Base-by-base conservation (phyloP, 37 sponge, comb jelly and placozoan species). In the Aplysina aerophoba region DNA sequence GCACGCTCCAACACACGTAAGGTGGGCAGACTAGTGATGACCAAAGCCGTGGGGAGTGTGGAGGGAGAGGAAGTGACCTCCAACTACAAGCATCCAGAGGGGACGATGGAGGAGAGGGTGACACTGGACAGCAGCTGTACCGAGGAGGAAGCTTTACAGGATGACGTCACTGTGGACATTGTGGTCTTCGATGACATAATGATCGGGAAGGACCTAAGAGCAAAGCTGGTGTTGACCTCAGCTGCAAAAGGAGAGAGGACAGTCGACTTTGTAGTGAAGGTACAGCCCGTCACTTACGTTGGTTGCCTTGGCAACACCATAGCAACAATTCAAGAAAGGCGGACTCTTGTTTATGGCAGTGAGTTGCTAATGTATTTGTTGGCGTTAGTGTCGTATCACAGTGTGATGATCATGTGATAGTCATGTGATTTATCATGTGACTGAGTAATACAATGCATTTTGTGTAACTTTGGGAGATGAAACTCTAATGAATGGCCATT, bases 1-100 rank as follows among this genome's bases (percentile, higher is more conserved):
- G 21, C 55, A 20, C 15, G 53, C 17, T 59, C 34, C 33, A 59
- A 57, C 17, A 59, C 59, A 15, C 27, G 25, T 0, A 38, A 44
- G 15, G 66, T 87, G 13, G 91, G 91, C 2, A 91, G 84, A 61
- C 5, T 60, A 28, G 87, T 91, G 36, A 73, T 79, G 63, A 91
- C 91, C 40, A 91, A 91, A 71, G 84, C 84, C 1, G 80, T 91
- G n/a, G 87, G 87, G 41, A 39, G 50, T 24, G 62, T 37, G 16
- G 61, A 75, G 12, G 15, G 87, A 12, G 87, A 67, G 15, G 91
- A 91, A 35, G 31, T 91, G 40, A 91, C 87, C 4, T 55, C 56
- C 35, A 30, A 53, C 27, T 91, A 91, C 87, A 91, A 91, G 82
- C 39, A 84, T 58, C 38, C 72, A 37, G 91, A 91, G 56, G 91